Percentiles rank a stretch among this genome's conserved stretches.
These are phyloP conservation scores for Chlorocebus sabaeus DNA, from an alignment of 2,113 vertebrate species.

Conservation along the genomic window DNA sequence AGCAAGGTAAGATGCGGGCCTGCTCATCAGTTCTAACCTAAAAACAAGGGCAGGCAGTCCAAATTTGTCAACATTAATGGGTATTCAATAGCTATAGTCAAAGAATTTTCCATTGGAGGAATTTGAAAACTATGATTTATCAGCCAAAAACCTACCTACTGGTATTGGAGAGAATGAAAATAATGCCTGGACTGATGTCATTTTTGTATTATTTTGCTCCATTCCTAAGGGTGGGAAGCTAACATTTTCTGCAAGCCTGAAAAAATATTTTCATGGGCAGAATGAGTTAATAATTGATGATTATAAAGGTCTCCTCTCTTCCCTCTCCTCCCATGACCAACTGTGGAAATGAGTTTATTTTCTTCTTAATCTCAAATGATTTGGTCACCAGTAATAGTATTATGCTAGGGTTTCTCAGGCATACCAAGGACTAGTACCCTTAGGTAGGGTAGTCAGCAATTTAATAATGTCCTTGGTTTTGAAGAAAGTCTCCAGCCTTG, in stretches of 20 bases:
- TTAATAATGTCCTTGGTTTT: background rate
- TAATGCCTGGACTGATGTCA: background rate
- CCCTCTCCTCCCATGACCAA: background rate
- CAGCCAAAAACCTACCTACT: background rate
- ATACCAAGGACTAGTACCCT: background rate
- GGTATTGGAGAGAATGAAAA: background rate
- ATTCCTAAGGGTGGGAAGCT: background rate
- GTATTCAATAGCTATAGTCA: background rate
- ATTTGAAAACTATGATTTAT: slow-evolving; percentile 9
- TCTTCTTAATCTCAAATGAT: background rate
- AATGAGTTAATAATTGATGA: background rate
- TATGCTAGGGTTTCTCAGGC: background rate
- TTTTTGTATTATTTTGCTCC: background rate
- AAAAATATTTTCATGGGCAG: background rate
- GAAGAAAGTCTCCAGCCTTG: background rate
- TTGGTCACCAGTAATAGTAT: background rate
- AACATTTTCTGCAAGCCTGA: background rate
- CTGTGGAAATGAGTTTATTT: background rate
- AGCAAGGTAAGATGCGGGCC: background rate
- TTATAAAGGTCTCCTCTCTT: background rate
- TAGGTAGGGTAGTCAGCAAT: background rate
- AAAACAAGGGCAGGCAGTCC: background rate
- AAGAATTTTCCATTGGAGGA: slow-evolving; percentile 5
- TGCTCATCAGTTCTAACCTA: background rate
- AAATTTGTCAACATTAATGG: background rate